Percentiles rank a stretch among this genome's conserved stretches.
Evolutionary conservation across 2,888 invertebrate species (phyloP).

Genomic region (Incurvaria masculella): DNA sequence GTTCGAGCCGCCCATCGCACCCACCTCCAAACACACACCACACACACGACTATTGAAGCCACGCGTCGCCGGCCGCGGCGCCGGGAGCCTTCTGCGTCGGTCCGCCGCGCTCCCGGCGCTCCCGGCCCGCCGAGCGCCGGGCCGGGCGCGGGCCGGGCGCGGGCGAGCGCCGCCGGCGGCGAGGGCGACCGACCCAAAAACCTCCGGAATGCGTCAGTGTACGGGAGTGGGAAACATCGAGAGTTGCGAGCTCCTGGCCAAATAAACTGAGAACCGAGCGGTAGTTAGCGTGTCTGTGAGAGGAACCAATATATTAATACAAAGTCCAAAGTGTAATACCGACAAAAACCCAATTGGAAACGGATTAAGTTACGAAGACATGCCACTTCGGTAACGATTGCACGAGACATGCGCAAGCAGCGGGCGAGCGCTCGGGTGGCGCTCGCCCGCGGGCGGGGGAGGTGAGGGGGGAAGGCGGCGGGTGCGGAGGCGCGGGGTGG

Average conservation of each 20-base stretch:
- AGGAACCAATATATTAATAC: neutral
- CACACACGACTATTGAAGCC: conserved; percentile 55
- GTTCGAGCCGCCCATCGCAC: conserved; percentile 53
- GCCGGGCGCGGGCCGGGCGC: neutral
- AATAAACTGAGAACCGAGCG: too few relatives aligned
- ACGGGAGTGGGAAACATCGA: too few relatives aligned
- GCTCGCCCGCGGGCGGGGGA: too few relatives aligned
- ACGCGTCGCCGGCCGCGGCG: conserved; percentile 20
- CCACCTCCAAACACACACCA: conserved; percentile 59
- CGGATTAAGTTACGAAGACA: conserved; percentile 25
- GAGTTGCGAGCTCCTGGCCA: too few relatives aligned
- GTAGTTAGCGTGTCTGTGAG: neutral
- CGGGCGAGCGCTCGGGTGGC: conserved; percentile 44
- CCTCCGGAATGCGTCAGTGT: too few relatives aligned
- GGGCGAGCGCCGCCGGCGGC: too few relatives aligned
- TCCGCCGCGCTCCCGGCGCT: neutral
- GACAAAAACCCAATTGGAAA: neutral
- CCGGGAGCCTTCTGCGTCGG: neutral
- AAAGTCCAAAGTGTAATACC: neutral
- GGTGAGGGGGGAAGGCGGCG: neutral
- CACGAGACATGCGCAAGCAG: conserved; percentile 51
- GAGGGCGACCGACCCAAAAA: too few relatives aligned
- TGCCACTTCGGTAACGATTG: conserved; percentile 43
- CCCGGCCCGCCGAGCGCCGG: neutral
- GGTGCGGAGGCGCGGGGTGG: conserved; percentile 32